These are phyloP conservation scores for Heliopora coerulea DNA, from an alignment of 92 coral and sea anemone species.

Conservation along the genomic window DNA sequence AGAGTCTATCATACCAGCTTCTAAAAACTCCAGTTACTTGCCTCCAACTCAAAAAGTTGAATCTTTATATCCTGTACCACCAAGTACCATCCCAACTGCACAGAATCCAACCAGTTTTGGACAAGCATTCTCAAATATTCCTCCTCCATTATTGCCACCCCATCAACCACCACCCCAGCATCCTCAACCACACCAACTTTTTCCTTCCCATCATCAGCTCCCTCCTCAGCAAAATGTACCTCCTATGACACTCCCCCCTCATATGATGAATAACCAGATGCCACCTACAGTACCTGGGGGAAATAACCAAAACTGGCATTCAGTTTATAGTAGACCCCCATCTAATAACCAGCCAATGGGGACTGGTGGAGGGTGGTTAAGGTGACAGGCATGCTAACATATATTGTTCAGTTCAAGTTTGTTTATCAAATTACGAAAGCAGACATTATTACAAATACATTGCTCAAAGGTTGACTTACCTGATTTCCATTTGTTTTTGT, in stretches of 20 bases:
- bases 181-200: conserved; percentile 11
- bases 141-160: conserved; percentile 33
- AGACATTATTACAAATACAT: no score
- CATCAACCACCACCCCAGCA: conserved; percentile 37
- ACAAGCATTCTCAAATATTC: conserved; percentile 56
- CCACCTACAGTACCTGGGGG: conserved; percentile 10
- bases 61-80: conserved; percentile 70
- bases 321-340: conserved; percentile 12
- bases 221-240: conserved; percentile 63
- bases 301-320: conserved; percentile 7
- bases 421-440: no score
- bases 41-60: conserved; percentile 57
- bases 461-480: no score
- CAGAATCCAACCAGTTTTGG: conserved; percentile 76
- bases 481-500: no score
- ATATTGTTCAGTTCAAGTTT: background rate
- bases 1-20: conserved; percentile 38
- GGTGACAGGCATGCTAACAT: no score
- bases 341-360: conserved; percentile 55
- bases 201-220: conserved; percentile 30
- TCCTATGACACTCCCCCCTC: conserved; percentile 12
- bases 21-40: conserved; percentile 63
- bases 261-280: conserved; percentile 11
- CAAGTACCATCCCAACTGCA: conserved; percentile 50
- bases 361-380: conserved; percentile 99